Conservation (phyloP, 2,113 vertebrate genomes). For the Heloderma charlesbogerti region DNA sequence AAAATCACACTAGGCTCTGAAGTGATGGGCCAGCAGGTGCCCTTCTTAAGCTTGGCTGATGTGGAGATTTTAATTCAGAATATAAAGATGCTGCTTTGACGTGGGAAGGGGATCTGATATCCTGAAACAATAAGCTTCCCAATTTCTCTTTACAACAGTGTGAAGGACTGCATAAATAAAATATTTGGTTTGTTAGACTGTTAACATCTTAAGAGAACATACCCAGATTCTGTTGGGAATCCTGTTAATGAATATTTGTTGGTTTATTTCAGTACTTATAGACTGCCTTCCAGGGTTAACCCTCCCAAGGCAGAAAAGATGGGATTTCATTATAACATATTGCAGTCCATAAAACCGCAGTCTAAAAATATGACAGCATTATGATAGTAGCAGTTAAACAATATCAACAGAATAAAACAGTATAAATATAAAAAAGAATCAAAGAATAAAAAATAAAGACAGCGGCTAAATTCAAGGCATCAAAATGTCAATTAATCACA, state of each 20-base stretch:
- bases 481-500: neutral
- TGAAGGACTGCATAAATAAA: neutral
- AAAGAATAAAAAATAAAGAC: neutral
- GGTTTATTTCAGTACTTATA: neutral
- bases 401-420: neutral
- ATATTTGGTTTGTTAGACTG: neutral
- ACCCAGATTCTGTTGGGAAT: neutral
- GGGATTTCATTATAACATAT: neutral
- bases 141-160: neutral
- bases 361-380: neutral
- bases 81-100: neutral
- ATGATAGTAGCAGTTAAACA: neutral
- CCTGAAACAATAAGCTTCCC: neutral
- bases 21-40: neutral
- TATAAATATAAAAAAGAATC: neutral
- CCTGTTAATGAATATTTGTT: neutral
- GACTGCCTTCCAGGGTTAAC: neutral
- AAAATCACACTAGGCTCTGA: neutral
- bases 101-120: neutral
- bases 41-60: neutral
- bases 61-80: neutral
- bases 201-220: neutral
- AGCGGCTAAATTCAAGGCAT: neutral
- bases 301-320: neutral
- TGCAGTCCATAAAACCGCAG: neutral